Percentiles rank a stretch among this genome's conserved stretches.
These are phyloP conservation scores for Thera obeliscata DNA, from an alignment of 2,888 invertebrate species.

Conservation along the genomic window DNA sequence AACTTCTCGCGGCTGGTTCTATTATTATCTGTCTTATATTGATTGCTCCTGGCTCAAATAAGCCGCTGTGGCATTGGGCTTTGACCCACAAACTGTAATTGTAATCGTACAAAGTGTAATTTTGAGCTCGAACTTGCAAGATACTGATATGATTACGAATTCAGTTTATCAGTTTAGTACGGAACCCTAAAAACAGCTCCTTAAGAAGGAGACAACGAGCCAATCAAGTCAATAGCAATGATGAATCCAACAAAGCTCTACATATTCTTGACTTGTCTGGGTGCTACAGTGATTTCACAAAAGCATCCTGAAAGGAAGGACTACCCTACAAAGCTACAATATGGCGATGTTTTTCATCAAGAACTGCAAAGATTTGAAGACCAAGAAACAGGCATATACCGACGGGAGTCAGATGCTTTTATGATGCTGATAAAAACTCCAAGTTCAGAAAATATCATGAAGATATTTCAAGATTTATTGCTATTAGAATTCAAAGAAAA, in stretches of 20 bases:
- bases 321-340: not conserved
- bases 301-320: not conserved
- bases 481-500: not conserved
- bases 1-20: no score
- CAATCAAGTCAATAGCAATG: slow-evolving; percentile 6
- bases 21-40: no score
- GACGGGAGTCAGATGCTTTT: not conserved
- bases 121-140: no score
- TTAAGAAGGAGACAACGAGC: not conserved
- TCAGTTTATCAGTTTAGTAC: not conserved
- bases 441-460: not conserved
- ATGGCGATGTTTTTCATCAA: not conserved
- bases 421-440: not conserved
- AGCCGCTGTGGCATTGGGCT: no score
- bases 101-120: no score
- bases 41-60: no score
- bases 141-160: no score
- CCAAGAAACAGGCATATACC: not conserved
- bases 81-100: no score
- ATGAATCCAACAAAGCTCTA: slow-evolving; percentile 8
- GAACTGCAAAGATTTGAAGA: not conserved
- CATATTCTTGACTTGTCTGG: slow-evolving; percentile 3
- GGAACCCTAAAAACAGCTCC: not conserved
- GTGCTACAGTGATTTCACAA: not conserved
- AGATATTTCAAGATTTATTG: not conserved